Base-by-base conservation (phyloP, 92 coral and sea anemone species). In the Actinernus sp. region DNA sequence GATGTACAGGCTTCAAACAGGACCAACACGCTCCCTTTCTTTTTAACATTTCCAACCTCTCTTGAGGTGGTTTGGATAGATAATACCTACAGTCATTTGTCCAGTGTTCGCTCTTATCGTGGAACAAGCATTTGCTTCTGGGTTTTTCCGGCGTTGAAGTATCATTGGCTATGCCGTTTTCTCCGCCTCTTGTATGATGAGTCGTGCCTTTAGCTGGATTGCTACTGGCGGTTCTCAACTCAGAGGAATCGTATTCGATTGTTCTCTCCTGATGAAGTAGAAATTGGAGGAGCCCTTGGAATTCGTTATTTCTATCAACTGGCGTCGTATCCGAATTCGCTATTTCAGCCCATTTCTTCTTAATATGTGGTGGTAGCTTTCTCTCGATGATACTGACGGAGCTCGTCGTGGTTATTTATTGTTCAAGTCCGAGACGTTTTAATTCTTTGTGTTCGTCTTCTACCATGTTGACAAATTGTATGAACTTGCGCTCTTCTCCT, bases 21-120 rank as follows among this genome's bases (percentile, higher is more conserved):
- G 74, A 76, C 83, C 83, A 74, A 25, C 73, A 74, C 1, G 55
- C 44, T n/a, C n/a, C n/a, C n/a, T n/a, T n/a, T n/a, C n/a, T n/a
- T n/a, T n/a, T n/a, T n/a, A n/a, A n/a, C n/a, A n/a, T n/a, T n/a
- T n/a, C n/a, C n/a, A n/a, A n/a, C n/a, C n/a, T n/a, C n/a, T n/a
- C n/a, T n/a, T n/a, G n/a, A n/a, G n/a, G n/a, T n/a, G n/a, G n/a
- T n/a, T n/a, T n/a, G n/a, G n/a, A n/a, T n/a, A n/a, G n/a, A n/a
- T n/a, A n/a, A n/a, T n/a, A n/a, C n/a, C n/a, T n/a, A n/a, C n/a
- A n/a, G n/a, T n/a, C n/a, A 34, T 47, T 65, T 12, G 80, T 73
- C 19, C n/a, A 31, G 31, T 73, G 80, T 16, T 30, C 16, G 38
- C 7, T 37, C 14, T 34, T 34, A 4, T 50, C 46, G 41, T 73